A percentile compares a stretch with the other conserved stretches of the same genome.
phyloP scores from a whole-genome alignment of 1,140 invertebrate species.

The Drosophila aff. region DNA sequence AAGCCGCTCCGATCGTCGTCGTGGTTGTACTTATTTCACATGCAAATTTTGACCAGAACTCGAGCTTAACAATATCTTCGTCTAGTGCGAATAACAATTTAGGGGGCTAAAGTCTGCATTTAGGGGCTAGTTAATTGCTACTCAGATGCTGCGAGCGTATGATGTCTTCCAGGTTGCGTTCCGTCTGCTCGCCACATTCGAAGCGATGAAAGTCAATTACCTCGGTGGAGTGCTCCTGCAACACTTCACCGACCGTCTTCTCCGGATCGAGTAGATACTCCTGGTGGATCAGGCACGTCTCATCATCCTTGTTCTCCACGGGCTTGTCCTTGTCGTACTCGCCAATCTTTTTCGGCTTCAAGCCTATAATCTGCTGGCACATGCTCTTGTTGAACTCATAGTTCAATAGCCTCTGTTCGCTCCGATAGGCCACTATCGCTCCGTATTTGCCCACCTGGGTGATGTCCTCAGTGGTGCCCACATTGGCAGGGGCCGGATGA shows the following conservation, averaged over 20 bases:
- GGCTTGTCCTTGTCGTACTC: conserved; percentile 88
- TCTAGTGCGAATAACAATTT: conserved; percentile 51
- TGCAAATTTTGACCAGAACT: conserved; percentile 48
- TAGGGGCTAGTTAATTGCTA: conserved; percentile 53
- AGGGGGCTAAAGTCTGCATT: conserved; percentile 27
- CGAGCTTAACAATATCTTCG: conserved; percentile 35
- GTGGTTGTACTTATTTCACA: conserved; percentile 37
- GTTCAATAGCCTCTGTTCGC: conserved; percentile 84
- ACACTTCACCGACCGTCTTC: conserved; percentile 90
- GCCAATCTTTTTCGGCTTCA: conserved; percentile 93
- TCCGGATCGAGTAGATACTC: conserved; percentile 93
- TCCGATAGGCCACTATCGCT: conserved; percentile 90
- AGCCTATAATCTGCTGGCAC: conserved; percentile 96
- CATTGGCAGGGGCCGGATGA: conserved; percentile 88
- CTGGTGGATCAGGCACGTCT: conserved; percentile 92
- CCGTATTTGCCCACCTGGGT: conserved; percentile 92
- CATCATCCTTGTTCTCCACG: conserved; percentile 88
- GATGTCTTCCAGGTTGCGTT: conserved; percentile 60
- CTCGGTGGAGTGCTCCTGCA: conserved; percentile 89
- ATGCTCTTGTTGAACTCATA: conserved; percentile 88
- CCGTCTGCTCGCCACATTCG: conserved; percentile 90
- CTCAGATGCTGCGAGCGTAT: conserved; percentile 59
- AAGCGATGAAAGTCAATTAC: conserved; percentile 94
- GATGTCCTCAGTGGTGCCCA: conserved; percentile 81
- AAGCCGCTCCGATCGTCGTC: conserved; percentile 19